Evolutionary conservation across 2,113 vertebrate genomes (phyloP), one percentile per base, ranked within the genome.

Genomic region (Ciconia boyciana): DNA sequence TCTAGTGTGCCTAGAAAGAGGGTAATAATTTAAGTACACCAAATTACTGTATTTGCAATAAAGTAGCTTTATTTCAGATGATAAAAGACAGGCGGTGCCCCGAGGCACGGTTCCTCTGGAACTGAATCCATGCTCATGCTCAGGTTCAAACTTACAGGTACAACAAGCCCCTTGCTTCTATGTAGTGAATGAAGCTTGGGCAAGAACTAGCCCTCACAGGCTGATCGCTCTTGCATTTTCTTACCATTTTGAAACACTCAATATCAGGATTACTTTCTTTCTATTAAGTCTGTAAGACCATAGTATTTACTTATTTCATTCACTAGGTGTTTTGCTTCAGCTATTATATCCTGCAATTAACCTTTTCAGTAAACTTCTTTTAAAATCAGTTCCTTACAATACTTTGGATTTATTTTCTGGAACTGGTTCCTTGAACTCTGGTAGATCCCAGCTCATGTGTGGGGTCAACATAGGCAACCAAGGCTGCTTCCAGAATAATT

Each of bases 31-130:
- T 71, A 88, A 86, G 57, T 51, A 65, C n/a, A 62, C 25, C 6
- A 10, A 71, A 66, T 87, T 96, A 64, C n/a, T 31, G 28, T 78
- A 55, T 71, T 89, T 7, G 6, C 60, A 89, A 83, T 87, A 69
- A 81, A 91, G 60, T 52, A 89, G 15, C 55, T 93, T 89, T 83
- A 93, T 87, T 96, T 94, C 49, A 75, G n/a, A 55, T 87, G 28
- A 75, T 75, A 94, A 91, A 95, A 93, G 72, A 51, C 77, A 83
- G 4, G 22, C 10, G 2, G 44, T 48, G 44, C n/a, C 65, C 24
- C 3, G 6, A 93, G 69, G 72, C 65, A 84, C 5, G 2, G 49
- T 48, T 89, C 36, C 18, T 75, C 83, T 94, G 64, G 80, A 94
- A 78, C 16, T 43, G 41, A 77, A 54, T 61, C 68, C 48, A 46